Percentiles rank a stretch among this genome's conserved stretches.
These are phyloP conservation scores for Vandiemenella viatica DNA, from an alignment of 2,888 invertebrate species.

Conservation along the genomic window DNA sequence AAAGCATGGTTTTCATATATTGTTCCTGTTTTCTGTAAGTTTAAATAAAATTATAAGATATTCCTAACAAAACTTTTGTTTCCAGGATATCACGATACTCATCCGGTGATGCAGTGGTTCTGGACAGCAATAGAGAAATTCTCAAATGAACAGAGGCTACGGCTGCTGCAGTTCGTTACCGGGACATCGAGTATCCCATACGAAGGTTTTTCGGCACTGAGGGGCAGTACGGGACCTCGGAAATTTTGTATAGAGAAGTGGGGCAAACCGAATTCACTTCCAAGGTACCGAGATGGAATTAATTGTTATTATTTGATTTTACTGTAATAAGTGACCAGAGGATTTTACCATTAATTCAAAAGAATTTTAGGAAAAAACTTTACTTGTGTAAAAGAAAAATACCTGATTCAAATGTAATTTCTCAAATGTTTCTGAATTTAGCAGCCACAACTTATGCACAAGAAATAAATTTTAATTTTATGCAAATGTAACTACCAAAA, in stretches of 20 bases:
- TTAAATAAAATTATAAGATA: too few relatives aligned
- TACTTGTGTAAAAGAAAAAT: too few relatives aligned
- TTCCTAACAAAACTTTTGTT: too few relatives aligned
- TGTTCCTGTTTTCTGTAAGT: too few relatives aligned
- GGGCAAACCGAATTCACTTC: conserved; percentile 87
- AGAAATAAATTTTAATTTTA: too few relatives aligned
- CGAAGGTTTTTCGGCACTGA: conserved; percentile 87
- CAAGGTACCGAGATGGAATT: conserved; percentile 41
- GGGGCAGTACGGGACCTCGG: conserved; percentile 89
- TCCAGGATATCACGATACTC: conserved; percentile 82
- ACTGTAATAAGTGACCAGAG: background rate
- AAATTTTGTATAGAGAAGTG: conserved; percentile 95
- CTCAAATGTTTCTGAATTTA: too few relatives aligned
- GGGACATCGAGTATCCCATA: conserved; percentile 96
- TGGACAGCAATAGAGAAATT: conserved; percentile 94
- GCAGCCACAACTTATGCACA: too few relatives aligned
- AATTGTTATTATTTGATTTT: too few relatives aligned
- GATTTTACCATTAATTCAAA: background rate
- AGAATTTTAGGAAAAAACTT: background rate
- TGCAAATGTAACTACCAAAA: too few relatives aligned
- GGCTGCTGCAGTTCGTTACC: conserved; percentile 90
- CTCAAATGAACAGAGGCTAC: conserved; percentile 83
- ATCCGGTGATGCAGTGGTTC: conserved; percentile 93
- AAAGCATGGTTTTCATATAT: too few relatives aligned
- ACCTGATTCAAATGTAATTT: too few relatives aligned